phyloP scores from a whole-genome alignment of 2,888 invertebrate species.

The Abscondita cerata region DNA sequence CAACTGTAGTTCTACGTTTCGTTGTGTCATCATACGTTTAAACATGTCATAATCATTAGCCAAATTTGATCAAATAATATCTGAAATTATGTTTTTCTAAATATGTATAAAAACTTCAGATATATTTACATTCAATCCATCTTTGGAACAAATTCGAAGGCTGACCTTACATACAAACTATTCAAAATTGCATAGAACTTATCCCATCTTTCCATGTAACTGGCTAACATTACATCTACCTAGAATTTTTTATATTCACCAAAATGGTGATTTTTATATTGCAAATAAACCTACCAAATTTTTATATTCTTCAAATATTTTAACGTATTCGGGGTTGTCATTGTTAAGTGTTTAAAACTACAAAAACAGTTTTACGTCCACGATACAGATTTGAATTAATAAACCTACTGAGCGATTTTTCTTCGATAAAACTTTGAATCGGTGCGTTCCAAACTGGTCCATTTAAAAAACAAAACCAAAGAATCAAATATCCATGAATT shows the following conservation, averaged over 20 bases:
- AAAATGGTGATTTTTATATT: too few relatives aligned
- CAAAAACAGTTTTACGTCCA: conserved; percentile 45
- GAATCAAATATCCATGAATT: conserved; percentile 93
- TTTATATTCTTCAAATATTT: conserved; percentile 85
- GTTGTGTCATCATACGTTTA: conserved; percentile 90
- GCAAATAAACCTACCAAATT: conserved; percentile 70
- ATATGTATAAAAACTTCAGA: not conserved
- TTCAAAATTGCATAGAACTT: conserved; percentile 85
- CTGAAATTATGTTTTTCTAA: conserved; percentile 49
- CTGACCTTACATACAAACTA: conserved; percentile 69
- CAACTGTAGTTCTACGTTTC: conserved; percentile 89
- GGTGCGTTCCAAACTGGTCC: conserved; percentile 94
- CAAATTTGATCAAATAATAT: conserved; percentile 79
- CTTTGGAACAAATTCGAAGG: conserved; percentile 58
- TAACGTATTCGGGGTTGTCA: conserved; percentile 78
- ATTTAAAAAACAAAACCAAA: conserved; percentile 85
- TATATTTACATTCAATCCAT: conserved; percentile 62
- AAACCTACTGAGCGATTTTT: conserved; percentile 83
- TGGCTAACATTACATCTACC: conserved; percentile 90
- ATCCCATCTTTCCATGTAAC: conserved; percentile 95
- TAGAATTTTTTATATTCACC: too few relatives aligned
- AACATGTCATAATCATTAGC: conserved; percentile 91
- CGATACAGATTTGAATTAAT: too few relatives aligned
- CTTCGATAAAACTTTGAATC: conserved; percentile 89
- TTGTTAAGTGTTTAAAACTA: conserved; percentile 84